These are phyloP conservation scores for Hypomecis atomaria DNA, from an alignment of 2,888 invertebrate species.

Conservation along the genomic window DNA sequence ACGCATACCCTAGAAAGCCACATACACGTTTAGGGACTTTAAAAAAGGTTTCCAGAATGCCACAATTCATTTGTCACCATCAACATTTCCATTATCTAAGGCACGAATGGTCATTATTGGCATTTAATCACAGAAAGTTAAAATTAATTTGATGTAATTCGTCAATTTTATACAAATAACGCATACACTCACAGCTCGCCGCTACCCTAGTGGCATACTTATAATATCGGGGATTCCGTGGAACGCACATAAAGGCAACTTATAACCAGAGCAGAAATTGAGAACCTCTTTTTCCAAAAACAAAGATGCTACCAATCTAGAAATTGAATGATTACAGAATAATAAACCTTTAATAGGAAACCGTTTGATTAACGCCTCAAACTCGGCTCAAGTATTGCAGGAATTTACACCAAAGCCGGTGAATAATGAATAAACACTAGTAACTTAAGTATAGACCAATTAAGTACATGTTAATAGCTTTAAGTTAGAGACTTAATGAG, in stretches of 20 bases:
- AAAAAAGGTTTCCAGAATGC: conserved; percentile 21
- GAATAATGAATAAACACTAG: conserved; percentile 41
- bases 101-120: not conserved
- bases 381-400: conserved; percentile 6
- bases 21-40: conserved; percentile 24
- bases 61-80: conserved; percentile 26
- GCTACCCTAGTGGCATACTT: too few relatives aligned
- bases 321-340: not conserved
- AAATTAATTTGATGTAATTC: too few relatives aligned
- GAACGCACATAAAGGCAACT: too few relatives aligned
- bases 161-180: too few relatives aligned
- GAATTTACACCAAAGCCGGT: conserved; percentile 26
- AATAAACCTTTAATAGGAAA: not conserved
- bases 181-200: too few relatives aligned
- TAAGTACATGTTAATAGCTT: conserved; percentile 45
- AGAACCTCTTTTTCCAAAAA: too few relatives aligned
- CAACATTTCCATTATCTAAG: conserved; percentile 3
- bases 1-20: conserved; percentile 39
- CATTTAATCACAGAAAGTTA: too few relatives aligned
- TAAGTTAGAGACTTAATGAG: conserved; percentile 43
- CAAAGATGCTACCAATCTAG: too few relatives aligned
- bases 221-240: too few relatives aligned
- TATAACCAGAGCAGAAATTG: too few relatives aligned
- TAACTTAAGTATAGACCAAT: conserved; percentile 42
- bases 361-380: conserved; percentile 8